Percentiles rank a stretch among this genome's conserved stretches.
These are phyloP conservation scores for Dysdera silvatica DNA, from an alignment of 1,140 invertebrate genomes.

Conservation along the genomic window DNA sequence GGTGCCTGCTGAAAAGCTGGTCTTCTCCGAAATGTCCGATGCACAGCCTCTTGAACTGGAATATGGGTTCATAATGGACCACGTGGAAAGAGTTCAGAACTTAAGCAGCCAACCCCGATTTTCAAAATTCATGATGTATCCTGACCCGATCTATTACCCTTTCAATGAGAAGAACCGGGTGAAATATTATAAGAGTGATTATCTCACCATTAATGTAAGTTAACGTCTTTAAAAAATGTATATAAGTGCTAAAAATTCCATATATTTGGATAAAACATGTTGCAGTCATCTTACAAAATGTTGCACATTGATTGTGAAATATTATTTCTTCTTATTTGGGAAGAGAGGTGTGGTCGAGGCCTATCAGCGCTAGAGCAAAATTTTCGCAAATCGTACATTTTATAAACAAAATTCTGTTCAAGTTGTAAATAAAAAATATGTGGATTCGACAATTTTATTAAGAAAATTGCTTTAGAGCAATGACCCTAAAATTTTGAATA, in stretches of 20 bases:
- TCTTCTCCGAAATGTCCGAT: slow-evolving; percentile 44
- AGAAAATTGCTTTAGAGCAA: no score
- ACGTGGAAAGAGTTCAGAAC: slow-evolving; percentile 75
- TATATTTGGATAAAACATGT: background rate
- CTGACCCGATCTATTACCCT: slow-evolving; percentile 78
- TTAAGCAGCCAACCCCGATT: slow-evolving; percentile 53
- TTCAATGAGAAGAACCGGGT: slow-evolving; percentile 72
- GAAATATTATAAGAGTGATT: slow-evolving; percentile 92
- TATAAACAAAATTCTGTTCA: no score
- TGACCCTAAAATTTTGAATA: no score
- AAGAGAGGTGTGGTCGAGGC: background rate
- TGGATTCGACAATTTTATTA: no score
- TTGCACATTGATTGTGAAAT: background rate
- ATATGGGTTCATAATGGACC: slow-evolving; percentile 93
- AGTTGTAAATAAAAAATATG: no score
- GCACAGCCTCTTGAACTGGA: slow-evolving; percentile 54
- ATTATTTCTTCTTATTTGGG: background rate
- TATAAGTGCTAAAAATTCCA: background rate
- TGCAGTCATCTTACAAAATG: background rate
- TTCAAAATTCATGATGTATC: slow-evolving; percentile 72
- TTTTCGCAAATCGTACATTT: no score
- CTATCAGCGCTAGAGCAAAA: no score
- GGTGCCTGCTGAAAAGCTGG: slow-evolving; percentile 52
- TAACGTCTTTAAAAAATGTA: no score
- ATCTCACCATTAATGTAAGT: slow-evolving; percentile 83